Conservation (phyloP, 1,140 invertebrate genomes). For the Ooceraea biroi region DNA sequence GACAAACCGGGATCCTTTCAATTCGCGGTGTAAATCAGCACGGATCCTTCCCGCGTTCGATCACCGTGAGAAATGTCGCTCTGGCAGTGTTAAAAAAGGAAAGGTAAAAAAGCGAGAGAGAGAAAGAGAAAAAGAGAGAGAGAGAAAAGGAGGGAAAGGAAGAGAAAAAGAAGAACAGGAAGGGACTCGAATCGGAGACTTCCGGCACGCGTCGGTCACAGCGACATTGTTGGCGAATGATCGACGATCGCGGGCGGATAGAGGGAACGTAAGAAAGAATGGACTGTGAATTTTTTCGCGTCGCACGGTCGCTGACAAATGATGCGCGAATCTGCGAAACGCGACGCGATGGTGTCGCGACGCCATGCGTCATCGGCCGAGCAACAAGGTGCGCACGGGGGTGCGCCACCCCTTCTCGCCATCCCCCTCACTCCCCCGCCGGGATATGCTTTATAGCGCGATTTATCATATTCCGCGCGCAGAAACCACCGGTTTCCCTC, state of each 20-base stretch:
- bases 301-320: conserved; percentile 53
- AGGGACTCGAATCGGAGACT: conserved; percentile 53
- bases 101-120: not conserved
- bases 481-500: conserved; percentile 27
- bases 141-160: not conserved
- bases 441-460: conserved; percentile 59
- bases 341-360: conserved; percentile 55
- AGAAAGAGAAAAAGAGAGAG: not conserved
- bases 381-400: conserved; percentile 49
- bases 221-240: conserved; percentile 59
- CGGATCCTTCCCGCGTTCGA: conserved; percentile 27
- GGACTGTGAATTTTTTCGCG: conserved; percentile 61
- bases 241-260: conserved; percentile 52
- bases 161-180: not conserved
- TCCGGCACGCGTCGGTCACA: conserved; percentile 54
- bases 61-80: conserved; percentile 44
- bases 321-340: conserved; percentile 52
- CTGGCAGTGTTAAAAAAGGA: conserved; percentile 38
- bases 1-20: conserved; percentile 29
- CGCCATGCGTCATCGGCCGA: conserved; percentile 57
- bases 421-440: not conserved
- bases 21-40: conserved; percentile 52
- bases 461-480: conserved; percentile 56
- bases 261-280: conserved; percentile 59
- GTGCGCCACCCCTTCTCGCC: not conserved